Evolutionary conservation across 2,888 invertebrate genomes (phyloP).

Genomic region (Odontocerum albicorne): DNA sequence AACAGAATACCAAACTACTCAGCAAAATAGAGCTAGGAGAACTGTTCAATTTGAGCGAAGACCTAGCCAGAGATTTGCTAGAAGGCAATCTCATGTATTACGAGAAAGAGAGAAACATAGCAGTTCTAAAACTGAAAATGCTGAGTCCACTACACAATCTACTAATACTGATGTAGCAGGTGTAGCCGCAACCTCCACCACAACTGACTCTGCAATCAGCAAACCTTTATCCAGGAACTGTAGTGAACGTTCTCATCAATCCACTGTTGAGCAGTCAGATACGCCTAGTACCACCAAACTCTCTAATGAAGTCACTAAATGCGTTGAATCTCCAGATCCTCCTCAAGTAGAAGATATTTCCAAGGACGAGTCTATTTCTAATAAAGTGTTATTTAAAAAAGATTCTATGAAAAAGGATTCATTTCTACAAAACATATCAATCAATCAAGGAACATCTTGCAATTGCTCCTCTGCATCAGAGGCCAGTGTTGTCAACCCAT

Average conservation of each 20-base stretch:
- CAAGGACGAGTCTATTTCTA: constrained; percentile 55
- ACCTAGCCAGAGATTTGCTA: constrained; percentile 94
- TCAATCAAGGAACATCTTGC: constrained; percentile 44
- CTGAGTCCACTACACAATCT: constrained; percentile 29
- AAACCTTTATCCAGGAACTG: constrained; percentile 50
- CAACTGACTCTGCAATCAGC: constrained; percentile 38
- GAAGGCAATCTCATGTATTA: constrained; percentile 86
- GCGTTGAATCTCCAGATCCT: constrained; percentile 33
- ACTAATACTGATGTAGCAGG: constrained; percentile 44
- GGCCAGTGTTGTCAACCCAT: constrained; percentile 52
- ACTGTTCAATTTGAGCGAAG: constrained; percentile 96
- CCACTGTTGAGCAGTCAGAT: constrained; percentile 32
- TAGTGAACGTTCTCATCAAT: constrained; percentile 59
- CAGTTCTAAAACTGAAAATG: constrained; percentile 24
- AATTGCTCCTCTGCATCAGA: constrained; percentile 48
- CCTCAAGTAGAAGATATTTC: constrained; percentile 49
- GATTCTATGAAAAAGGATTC: constrained; percentile 36
- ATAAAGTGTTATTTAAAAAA: constrained; percentile 53
- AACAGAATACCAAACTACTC: constrained; percentile 97
- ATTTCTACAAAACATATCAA: constrained; percentile 29
- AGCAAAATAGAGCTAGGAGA: constrained; percentile 84
- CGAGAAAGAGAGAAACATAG: constrained; percentile 73
- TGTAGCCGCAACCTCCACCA: constrained; percentile 44
- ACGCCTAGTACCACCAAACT: constrained; percentile 41
- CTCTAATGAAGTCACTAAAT: constrained; percentile 45